These are phyloP conservation scores for Heliconius ethilla DNA, from an alignment of 2,888 invertebrate genomes.

Conservation along the genomic window DNA sequence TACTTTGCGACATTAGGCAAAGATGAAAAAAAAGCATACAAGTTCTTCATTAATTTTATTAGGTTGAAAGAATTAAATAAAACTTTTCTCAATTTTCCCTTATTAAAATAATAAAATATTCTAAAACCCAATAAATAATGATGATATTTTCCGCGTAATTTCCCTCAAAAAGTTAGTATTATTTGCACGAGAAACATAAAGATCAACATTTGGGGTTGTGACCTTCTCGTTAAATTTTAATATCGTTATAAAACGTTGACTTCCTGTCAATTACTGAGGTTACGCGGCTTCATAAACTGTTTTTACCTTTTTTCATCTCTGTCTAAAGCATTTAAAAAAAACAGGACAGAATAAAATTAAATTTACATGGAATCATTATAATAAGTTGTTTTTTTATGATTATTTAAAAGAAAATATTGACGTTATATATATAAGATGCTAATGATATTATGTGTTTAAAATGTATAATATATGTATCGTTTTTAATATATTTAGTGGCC, in stretches of 20 bases:
- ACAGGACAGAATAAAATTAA: not conserved
- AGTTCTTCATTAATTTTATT: not conserved
- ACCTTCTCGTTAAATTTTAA: conserved; percentile 36
- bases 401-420: no score
- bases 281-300: conserved; percentile 24
- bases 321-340: not conserved
- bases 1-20: no score
- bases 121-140: not conserved
- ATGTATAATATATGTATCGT: no score
- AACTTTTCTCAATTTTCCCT: no score
- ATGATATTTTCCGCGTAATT: not conserved
- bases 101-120: not conserved
- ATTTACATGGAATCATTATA: no score
- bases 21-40: no score
- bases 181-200: conserved; percentile 20
- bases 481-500: no score
- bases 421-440: no score
- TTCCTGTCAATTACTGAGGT: conserved; percentile 35
- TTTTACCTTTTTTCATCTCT: conserved; percentile 1
- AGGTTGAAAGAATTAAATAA: not conserved
- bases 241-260: conserved; percentile 34
- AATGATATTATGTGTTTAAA: no score
- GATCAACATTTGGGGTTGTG: conserved; percentile 30
- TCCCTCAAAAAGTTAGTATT: conserved; percentile 10
- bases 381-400: no score